Conservation (phyloP, 2,797 vertebrate species). For the Ctenochaetus hawaiiensis region DNA sequence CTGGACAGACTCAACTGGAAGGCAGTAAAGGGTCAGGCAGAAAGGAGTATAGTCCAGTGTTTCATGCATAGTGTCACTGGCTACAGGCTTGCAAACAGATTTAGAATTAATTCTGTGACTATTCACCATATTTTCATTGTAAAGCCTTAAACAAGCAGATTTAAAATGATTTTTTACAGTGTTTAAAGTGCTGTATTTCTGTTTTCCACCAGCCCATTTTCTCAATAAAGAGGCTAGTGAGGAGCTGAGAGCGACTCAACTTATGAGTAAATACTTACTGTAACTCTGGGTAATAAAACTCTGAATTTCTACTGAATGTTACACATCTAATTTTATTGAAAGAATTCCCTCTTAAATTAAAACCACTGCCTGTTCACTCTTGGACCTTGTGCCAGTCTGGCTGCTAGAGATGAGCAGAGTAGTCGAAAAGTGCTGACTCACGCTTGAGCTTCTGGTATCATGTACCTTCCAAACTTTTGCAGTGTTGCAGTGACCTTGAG, state of each 20-base stretch:
- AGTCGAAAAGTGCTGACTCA: conserved; percentile 83
- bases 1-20: conserved; percentile 51
- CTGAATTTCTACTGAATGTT: neutral
- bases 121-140: conserved; percentile 11
- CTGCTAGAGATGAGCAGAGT: conserved; percentile 49
- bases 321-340: conserved; percentile 30
- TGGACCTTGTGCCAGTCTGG: conserved; percentile 36
- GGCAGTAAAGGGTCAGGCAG: conserved; percentile 47
- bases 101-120: neutral
- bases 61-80: conserved; percentile 25
- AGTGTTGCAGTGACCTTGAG: conserved; percentile 85
- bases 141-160: neutral
- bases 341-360: conserved; percentile 24
- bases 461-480: conserved; percentile 78
- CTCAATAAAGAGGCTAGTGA: conserved; percentile 3
- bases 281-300: conserved; percentile 38
- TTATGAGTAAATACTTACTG: conserved; percentile 33
- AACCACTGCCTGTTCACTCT: conserved; percentile 17
- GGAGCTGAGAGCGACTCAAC: conserved; percentile 10
- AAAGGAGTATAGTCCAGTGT: conserved; percentile 31
- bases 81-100: conserved; percentile 5
- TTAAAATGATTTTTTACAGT: neutral
- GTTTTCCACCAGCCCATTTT: conserved; percentile 27
- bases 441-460: conserved; percentile 63
- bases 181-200: neutral